These are phyloP conservation scores for Fregata magnificens DNA, from an alignment of 2,113 vertebrate genomes.

Conservation along the genomic window DNA sequence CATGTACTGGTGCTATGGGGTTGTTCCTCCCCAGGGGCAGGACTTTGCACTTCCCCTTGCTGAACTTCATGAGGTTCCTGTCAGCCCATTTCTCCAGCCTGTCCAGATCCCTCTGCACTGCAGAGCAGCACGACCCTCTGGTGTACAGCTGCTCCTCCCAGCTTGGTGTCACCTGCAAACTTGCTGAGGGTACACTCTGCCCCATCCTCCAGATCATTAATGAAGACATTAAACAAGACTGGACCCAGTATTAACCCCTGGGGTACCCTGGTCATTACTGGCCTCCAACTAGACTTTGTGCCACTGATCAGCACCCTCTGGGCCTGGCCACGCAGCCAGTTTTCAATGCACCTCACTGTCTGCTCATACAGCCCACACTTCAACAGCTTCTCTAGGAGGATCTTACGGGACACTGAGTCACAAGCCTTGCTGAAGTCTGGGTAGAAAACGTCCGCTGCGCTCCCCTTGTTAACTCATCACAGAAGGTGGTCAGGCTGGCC, in stretches of 20 bases:
- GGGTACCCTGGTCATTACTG: neutral
- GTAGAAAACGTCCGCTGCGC: rapidly evolving
- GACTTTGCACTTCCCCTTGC: neutral
- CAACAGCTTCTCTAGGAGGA: neutral
- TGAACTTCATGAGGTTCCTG: neutral
- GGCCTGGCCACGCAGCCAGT: neutral
- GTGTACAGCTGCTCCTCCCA: neutral
- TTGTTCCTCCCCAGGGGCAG: neutral
- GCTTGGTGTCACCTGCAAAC: neutral
- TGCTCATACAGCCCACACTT: too few species aligned
- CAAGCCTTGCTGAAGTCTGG: neutral
- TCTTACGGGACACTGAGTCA: neutral
- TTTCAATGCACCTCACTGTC: neutral
- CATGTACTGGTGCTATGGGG: neutral
- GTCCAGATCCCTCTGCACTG: neutral
- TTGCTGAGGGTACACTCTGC: neutral
- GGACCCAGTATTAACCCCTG: neutral
- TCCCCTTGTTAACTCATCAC: neutral
- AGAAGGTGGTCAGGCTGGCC: too few species aligned
- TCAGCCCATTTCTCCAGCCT: neutral
- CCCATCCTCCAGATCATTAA: too few species aligned
- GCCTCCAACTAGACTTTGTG: neutral
- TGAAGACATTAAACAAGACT: too few species aligned
- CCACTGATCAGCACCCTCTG: neutral
- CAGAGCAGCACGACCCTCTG: neutral